Conservation (phyloP, 2,113 vertebrate species). For the Sula dactylatra region DNA sequence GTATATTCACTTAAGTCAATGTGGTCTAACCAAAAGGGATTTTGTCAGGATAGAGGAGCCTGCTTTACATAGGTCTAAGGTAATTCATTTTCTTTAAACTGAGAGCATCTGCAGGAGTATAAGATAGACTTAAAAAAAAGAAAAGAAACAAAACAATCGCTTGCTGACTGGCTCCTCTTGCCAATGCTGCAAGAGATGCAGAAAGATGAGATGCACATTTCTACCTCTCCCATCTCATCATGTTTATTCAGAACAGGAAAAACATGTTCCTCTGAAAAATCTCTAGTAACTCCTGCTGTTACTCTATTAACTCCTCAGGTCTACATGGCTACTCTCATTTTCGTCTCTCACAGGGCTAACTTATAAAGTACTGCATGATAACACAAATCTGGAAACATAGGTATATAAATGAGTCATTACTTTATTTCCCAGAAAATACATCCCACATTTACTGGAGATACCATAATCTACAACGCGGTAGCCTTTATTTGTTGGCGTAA, state of each 20-base stretch:
- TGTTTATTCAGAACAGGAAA: not conserved
- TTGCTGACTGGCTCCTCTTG: not conserved
- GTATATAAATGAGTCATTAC: not conserved
- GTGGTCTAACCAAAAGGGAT: not conserved
- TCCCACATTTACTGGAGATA: not conserved
- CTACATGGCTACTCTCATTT: not conserved
- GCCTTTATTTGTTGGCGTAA: not conserved
- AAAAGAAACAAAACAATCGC: not conserved
- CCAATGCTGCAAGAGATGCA: not conserved
- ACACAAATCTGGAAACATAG: not conserved
- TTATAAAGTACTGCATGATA: not conserved
- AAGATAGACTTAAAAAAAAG: not conserved
- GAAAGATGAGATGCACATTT: not conserved
- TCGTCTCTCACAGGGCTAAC: not conserved
- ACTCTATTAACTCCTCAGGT: not conserved
- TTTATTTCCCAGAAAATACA: not conserved
- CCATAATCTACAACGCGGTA: not conserved
- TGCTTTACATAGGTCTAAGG: not conserved
- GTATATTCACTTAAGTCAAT: not conserved
- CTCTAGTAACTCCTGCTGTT: not conserved
- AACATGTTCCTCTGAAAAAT: not conserved
- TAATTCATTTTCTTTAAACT: not conserved
- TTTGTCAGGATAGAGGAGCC: not conserved
- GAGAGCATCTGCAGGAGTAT: not conserved
- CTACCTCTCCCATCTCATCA: not conserved